Evolutionary conservation across 2,888 invertebrate species (phyloP).

Genomic region (Tenthredo amoena): DNA sequence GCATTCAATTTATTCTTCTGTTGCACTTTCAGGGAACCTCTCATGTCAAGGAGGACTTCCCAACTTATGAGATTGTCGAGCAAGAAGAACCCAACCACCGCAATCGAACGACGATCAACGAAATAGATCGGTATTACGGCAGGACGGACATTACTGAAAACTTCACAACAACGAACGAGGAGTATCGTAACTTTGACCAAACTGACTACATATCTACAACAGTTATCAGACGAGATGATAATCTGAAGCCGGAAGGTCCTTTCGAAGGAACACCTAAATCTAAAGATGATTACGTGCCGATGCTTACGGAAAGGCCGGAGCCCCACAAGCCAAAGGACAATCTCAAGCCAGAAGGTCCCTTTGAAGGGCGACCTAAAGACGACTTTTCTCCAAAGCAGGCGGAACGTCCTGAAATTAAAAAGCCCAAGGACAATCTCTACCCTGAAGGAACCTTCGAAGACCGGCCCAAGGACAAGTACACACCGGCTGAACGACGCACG

Average conservation of each 20-base stretch:
- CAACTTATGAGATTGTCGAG: constrained; percentile 67
- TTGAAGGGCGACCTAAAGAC: constrained; percentile 77
- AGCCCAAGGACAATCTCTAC: constrained; percentile 74
- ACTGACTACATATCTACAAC: constrained; percentile 78
- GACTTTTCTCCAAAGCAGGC: constrained; percentile 76
- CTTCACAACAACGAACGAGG: constrained; percentile 86
- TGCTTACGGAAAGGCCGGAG: constrained; percentile 72
- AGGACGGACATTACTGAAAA: constrained; percentile 80
- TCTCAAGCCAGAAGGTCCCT: constrained; percentile 76
- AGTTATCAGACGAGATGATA: constrained; percentile 74
- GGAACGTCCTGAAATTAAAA: constrained; percentile 74
- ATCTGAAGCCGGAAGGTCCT: constrained; percentile 79
- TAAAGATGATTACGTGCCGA: constrained; percentile 75
- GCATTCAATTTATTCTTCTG: neutral
- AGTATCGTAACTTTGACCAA: constrained; percentile 83
- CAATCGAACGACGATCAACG: constrained; percentile 82
- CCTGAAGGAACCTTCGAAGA: constrained; percentile 77
- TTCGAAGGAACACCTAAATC: constrained; percentile 79
- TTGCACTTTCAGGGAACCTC: constrained; percentile 71
- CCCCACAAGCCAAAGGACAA: constrained; percentile 75
- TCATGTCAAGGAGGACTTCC: constrained; percentile 74
- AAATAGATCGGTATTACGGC: constrained; percentile 69
- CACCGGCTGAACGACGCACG: constrained; percentile 68
- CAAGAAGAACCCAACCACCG: constrained; percentile 80
- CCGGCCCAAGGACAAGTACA: constrained; percentile 67